A percentile compares a stretch with the other conserved stretches of the same genome.
Evolutionary conservation across 2,797 vertebrate species (phyloP).

Genomic region (Peromyscus attwateri): DNA sequence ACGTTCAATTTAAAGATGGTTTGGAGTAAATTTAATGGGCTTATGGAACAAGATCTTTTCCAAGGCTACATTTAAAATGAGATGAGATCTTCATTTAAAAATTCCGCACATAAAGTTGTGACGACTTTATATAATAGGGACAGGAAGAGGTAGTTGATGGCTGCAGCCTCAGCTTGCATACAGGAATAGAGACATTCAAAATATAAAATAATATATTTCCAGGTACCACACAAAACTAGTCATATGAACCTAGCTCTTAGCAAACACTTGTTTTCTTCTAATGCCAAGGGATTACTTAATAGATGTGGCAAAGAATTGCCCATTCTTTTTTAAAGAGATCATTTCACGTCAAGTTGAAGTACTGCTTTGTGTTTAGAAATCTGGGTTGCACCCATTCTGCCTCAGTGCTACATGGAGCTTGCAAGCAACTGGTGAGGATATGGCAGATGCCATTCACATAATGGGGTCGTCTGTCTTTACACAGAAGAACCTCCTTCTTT

Average conservation of each 20-base stretch:
- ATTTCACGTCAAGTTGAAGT: conserved; percentile 70
- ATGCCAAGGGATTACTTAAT: conserved; percentile 71
- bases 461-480: conserved; percentile 60
- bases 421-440: not conserved
- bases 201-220: conserved; percentile 4
- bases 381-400: conserved; percentile 63
- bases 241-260: not conserved
- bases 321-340: conserved; percentile 73
- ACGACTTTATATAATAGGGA: conserved; percentile 50
- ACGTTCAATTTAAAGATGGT: conserved; percentile 67
- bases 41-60: conserved; percentile 73
- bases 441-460: conserved; percentile 48
- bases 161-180: not conserved
- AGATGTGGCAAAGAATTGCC: conserved; percentile 77
- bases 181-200: conserved; percentile 1
- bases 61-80: conserved; percentile 64
- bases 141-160: conserved; percentile 2
- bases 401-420: conserved; percentile 62
- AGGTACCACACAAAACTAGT: conserved; percentile 5
- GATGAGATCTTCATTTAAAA: conserved; percentile 61
- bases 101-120: conserved; percentile 51
- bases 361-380: conserved; percentile 77
- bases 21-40: conserved; percentile 67
- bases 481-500: not conserved
- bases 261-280: not conserved